A percentile compares a stretch with the other conserved stretches of the same genome.
Evolutionary conservation across 2,113 vertebrate genomes (phyloP).

Genomic region (Tonatia bakeri): DNA sequence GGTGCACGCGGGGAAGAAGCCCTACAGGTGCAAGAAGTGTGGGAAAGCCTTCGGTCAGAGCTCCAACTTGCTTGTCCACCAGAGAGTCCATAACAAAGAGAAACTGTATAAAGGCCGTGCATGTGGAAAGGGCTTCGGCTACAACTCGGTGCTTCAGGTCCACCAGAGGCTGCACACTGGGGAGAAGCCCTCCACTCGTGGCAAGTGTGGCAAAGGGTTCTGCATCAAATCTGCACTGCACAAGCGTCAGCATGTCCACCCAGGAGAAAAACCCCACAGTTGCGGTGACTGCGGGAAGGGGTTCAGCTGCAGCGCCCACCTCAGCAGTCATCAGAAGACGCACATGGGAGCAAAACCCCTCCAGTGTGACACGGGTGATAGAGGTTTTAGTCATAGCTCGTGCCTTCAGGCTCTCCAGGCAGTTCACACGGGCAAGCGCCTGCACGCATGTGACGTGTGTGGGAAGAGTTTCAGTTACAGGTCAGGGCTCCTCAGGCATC

Average conservation of each 20-base stretch:
- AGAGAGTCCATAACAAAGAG: background rate
- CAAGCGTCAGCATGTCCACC: background rate
- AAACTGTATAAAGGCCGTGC: too few relatives aligned
- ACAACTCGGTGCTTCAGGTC: too few relatives aligned
- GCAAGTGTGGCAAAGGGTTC: background rate
- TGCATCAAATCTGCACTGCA: background rate
- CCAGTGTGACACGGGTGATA: background rate
- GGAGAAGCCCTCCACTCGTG: too few relatives aligned
- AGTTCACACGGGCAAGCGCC: too few relatives aligned
- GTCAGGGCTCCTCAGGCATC: too few relatives aligned
- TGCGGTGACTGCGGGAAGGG: background rate
- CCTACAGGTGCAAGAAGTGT: conserved; percentile 47
- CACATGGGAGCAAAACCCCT: background rate
- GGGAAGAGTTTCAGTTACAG: too few relatives aligned
- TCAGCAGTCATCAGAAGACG: background rate
- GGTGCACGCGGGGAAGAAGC: conserved; percentile 36
- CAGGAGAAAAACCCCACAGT: background rate
- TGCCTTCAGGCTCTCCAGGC: too few relatives aligned
- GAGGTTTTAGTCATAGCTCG: conserved; percentile 14
- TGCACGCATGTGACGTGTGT: too few relatives aligned
- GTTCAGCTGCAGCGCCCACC: background rate
- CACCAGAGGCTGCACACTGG: too few relatives aligned
- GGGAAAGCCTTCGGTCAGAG: conserved; percentile 59
- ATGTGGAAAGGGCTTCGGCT: too few relatives aligned
- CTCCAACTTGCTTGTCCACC: conserved; percentile 50